Conservation (phyloP, 2,113 vertebrate species). For the Acanthochromis polyacanthus region DNA sequence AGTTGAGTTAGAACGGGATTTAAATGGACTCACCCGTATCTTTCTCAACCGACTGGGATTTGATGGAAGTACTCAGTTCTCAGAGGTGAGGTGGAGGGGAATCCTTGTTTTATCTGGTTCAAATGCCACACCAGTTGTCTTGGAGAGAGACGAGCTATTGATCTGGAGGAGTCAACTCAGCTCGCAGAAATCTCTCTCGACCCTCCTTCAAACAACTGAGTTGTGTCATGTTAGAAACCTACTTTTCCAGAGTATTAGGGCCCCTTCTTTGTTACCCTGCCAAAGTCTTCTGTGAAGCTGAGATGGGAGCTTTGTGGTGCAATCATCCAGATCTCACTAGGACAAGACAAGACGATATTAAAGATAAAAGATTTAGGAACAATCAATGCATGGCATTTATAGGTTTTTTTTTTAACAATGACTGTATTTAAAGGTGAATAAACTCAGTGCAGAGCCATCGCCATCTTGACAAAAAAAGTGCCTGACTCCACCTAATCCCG, state of each 20-base stretch:
- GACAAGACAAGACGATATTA: slow-evolving; percentile 41
- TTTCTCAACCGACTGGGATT: slow-evolving; percentile 79
- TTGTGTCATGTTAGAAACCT: slow-evolving; percentile 83
- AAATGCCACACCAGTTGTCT: slow-evolving; percentile 86
- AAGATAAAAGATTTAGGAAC: slow-evolving; percentile 19
- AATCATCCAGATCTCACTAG: slow-evolving; percentile 52
- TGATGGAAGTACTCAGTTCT: slow-evolving; percentile 75
- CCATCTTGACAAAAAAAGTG: too few relatives aligned
- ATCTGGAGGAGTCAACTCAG: slow-evolving; percentile 82
- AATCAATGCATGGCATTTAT: slow-evolving; percentile 29
- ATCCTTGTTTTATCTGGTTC: slow-evolving; percentile 86
- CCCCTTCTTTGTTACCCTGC: slow-evolving; percentile 60
- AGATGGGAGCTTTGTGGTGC: slow-evolving; percentile 47
- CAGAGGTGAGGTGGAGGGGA: slow-evolving; percentile 83
- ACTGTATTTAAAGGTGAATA: too few relatives aligned
- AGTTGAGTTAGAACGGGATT: slow-evolving; percentile 75
- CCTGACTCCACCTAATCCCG: too few relatives aligned
- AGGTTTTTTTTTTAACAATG: background rate
- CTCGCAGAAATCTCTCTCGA: slow-evolving; percentile 79
- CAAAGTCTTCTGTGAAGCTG: slow-evolving; percentile 65
- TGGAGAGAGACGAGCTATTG: slow-evolving; percentile 84
- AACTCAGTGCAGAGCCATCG: too few relatives aligned
- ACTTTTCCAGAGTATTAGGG: slow-evolving; percentile 77
- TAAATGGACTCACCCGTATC: slow-evolving; percentile 84
- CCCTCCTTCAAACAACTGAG: slow-evolving; percentile 78